Percentiles rank a stretch among this genome's conserved stretches.
phyloP scores from a whole-genome alignment of 1,140 invertebrate species.

The Steinernema feltiae region DNA sequence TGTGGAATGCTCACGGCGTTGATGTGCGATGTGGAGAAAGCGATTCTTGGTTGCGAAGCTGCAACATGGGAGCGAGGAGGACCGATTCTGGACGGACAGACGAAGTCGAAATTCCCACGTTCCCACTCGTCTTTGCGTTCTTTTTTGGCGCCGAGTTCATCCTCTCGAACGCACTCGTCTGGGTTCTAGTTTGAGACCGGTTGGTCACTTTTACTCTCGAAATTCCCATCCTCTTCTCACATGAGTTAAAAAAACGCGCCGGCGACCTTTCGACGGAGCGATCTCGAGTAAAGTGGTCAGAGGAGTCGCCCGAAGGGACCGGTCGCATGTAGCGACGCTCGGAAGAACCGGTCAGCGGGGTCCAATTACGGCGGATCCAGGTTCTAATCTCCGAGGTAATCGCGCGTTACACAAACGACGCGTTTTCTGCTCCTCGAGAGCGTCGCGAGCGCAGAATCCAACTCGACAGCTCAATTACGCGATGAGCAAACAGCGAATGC shows the following conservation, averaged over 20 bases:
- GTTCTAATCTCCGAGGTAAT: background rate
- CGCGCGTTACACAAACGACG: background rate
- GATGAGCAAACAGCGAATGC: background rate
- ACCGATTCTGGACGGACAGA: background rate
- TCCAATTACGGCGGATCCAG: background rate
- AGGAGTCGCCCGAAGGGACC: background rate
- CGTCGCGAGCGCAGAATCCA: background rate
- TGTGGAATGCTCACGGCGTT: background rate
- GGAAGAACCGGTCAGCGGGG: background rate
- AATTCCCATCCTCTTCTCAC: background rate
- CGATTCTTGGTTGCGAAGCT: background rate
- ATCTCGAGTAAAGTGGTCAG: too few relatives aligned
- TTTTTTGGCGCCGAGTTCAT: background rate
- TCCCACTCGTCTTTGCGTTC: background rate
- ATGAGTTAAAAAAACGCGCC: background rate
- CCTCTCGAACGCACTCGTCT: background rate
- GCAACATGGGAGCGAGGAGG: background rate
- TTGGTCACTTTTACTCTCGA: background rate
- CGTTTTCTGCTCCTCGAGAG: background rate
- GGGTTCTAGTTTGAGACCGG: background rate
- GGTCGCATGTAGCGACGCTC: background rate
- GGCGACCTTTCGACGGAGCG: slow-evolving; percentile 1
- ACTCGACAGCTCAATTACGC: background rate
- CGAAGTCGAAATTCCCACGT: background rate
- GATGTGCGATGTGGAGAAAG: background rate